Base-by-base conservation (phyloP, 2,888 invertebrate species). In the Polymixis lichenea region DNA sequence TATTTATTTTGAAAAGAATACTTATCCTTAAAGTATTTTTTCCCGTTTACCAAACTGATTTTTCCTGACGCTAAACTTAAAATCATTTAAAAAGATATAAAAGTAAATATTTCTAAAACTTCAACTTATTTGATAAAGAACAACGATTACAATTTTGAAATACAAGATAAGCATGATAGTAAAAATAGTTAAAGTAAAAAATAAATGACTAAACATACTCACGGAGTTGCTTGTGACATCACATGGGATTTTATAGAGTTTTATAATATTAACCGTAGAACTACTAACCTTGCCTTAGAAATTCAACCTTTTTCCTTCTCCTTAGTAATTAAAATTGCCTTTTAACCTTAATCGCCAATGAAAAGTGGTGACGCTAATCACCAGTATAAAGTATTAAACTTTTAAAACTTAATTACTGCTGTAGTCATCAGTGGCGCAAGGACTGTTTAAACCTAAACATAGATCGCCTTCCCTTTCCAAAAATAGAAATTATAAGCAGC, bases 151-250 rank as follows among this genome's bases (percentile, higher is more conserved):
- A 51, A 55, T 1, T 55, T n/a, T 5, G 13, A 53, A 64, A 25
- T 4, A 17, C 17, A n/a, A n/a, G 11, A n/a, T 60, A 62, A 85
- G 93, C 92, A 94, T 94, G 93, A 81, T 76, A 88, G 81, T 86
- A 86, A 91, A 93, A 86, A 77, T 85, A 88, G 77, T 81, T 83
- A 90, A 92, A 88, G 78, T 84, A 87, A 91, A 92, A 87, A 90
- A 90, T 90, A 91, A 90, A 75, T 70, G 43, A 78, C 85, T 85
- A 93, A 93, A 86, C 83, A 88, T 87, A 94, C 94, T 95, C 94
- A 95, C 95, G 96, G 95, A 95, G 95, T 96, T 95, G 93, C 94
- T 95, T 95, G 93, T 90, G 93, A 91, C 88, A 90, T 91, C 85
- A 90, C 87, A 80, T 78, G 77, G 72, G 61, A 79, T 86, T 87